phyloP scores from a whole-genome alignment of 2,113 vertebrate genomes.

The Lepidothrix coronata region DNA sequence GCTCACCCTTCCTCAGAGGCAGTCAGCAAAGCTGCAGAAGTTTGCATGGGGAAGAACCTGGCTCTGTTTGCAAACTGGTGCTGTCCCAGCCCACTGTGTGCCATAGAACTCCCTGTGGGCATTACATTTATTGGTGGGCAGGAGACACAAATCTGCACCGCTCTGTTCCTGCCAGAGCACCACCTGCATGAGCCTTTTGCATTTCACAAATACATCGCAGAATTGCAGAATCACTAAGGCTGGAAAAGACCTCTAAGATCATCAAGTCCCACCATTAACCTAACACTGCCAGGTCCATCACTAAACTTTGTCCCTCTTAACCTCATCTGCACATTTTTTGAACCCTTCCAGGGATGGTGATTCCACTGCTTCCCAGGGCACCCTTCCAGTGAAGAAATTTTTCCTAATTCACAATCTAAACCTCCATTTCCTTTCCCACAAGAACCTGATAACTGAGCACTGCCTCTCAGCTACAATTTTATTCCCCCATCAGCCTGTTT shows the following conservation, averaged over 20 bases:
- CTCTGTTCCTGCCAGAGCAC: neutral
- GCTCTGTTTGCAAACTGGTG: neutral
- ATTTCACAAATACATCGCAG: neutral
- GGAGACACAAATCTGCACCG: neutral
- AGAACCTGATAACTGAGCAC: neutral
- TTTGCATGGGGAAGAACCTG: neutral
- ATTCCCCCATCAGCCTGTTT: neutral
- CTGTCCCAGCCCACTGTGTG: accelerated
- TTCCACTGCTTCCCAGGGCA: neutral
- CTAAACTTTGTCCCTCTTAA: neutral
- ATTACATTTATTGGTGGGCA: accelerated
- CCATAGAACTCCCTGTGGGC: accelerated
- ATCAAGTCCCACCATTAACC: neutral
- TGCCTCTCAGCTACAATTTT: neutral
- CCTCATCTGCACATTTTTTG: neutral
- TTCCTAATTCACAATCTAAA: neutral
- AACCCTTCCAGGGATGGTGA: neutral
- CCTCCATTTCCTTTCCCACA: neutral
- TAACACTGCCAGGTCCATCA: neutral
- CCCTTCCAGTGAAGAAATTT: neutral
- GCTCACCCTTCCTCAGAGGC: neutral
- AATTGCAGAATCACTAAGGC: neutral
- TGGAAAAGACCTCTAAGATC: neutral
- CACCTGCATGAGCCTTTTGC: accelerated
- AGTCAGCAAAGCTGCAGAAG: accelerated